Base-by-base conservation (phyloP, 1,140 invertebrate species). In the Battus philenor region DNA sequence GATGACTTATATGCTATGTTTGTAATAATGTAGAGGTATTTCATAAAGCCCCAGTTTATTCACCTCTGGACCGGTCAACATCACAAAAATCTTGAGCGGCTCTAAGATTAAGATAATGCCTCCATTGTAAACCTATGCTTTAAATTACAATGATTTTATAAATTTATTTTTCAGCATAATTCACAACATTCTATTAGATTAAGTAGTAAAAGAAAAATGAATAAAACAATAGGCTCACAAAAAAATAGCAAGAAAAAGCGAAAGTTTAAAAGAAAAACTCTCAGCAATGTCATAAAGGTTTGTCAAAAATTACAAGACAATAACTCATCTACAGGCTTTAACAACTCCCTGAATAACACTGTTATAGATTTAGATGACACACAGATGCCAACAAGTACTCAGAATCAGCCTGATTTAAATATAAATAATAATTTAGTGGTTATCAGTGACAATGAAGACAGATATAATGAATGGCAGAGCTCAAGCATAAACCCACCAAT, bases 401-500 rank as follows among this genome's bases (percentile, higher is more conserved):
- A 15, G 11, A 24, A 22, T 2, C n/a, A n/a, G n/a, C n/a, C n/a
- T n/a, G n/a, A n/a, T n/a, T n/a, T n/a, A n/a, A n/a, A n/a, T n/a
- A n/a, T n/a, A n/a, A 3, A n/a, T 26, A 39, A 4, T 26, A 27
- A 26, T 27, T 16, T 41, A 10, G 29, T 41, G 10, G 24, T 27
- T 2, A 41, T 41, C 12, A n/a, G 34, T 11, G 38, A 41, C 12
- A 24, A 41, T 41, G 38, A 41, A 16, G 38, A 41, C 12, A 17
- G 29, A 3, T 9, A 9, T n/a, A 16, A 22, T 3, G 8, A 3
- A 8, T 22, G 20, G 3, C 3, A 3, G 20, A 3, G 3, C 20
- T 8, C 24, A 2, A 27, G 6, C 24, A n/a, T n/a, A n/a, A 27
- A 27, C 4, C 24, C 36, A 10, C 63, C 68, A 0, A 32, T 60